phyloP scores from a whole-genome alignment of 53 echinoderm and acorn worm genomes.

The Mesocentrotus franciscanus region DNA sequence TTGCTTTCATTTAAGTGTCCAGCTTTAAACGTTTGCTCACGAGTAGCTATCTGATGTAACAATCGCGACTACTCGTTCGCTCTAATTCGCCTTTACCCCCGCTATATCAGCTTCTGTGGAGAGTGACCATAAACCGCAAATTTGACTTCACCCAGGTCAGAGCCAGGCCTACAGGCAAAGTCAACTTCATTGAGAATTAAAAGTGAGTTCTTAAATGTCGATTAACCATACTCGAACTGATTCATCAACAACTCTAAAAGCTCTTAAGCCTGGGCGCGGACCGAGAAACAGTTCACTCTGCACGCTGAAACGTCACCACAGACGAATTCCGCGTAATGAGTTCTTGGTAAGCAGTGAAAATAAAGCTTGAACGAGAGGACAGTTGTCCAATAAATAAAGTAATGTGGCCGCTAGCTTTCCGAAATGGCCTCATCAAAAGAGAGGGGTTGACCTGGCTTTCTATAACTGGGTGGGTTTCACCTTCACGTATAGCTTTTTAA shows the following conservation, averaged over 20 bases:
- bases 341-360: conserved; percentile 39
- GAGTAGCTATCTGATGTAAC: conserved; percentile 2
- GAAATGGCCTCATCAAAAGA: neutral
- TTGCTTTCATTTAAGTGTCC: neutral
- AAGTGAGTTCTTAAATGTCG: conserved; percentile 65
- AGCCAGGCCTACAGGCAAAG: conserved; percentile 24
- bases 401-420: conserved; percentile 18
- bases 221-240: conserved; percentile 50
- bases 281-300: conserved; percentile 40
- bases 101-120: neutral
- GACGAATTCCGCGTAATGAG: conserved; percentile 33
- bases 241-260: conserved; percentile 52
- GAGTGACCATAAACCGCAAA: conserved; percentile 18
- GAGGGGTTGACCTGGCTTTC: neutral
- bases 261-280: neutral
- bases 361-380: conserved; percentile 16
- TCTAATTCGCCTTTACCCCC: conserved; percentile 5
- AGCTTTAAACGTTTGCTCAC: neutral
- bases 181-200: conserved; percentile 57
- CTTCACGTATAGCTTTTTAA: neutral
- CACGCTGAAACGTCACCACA: neutral
- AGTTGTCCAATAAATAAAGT: conserved; percentile 46
- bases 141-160: conserved; percentile 12
- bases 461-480: neutral
- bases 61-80: neutral